Base-by-base conservation (phyloP, 2,888 invertebrate species). In the Hypsopygia costalis region DNA sequence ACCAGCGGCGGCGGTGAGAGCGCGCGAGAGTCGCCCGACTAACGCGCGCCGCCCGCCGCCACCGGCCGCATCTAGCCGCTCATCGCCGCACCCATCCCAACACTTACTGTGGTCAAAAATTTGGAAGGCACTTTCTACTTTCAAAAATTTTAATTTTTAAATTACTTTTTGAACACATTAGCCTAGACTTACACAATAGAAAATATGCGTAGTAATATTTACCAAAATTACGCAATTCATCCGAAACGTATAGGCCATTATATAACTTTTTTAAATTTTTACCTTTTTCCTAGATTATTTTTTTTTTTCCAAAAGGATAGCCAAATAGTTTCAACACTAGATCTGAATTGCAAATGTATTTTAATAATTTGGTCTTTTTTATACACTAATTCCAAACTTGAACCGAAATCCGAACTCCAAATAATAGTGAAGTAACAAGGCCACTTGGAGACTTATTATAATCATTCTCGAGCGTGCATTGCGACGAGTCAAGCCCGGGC, bases 41-140 rank as follows among this genome's bases (percentile, higher is more conserved):
- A 35, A 34, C 29, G 20, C 40, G 11, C 16, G 21, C 37, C 35
- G 41, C 41, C 55, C 50, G 40, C 33, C 34, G 51, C 52, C 52
- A 52, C 58, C 56, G 50, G 47, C 46, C 64, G 60, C 69, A 54
- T 43, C 72, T 62, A 55, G 60, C 68, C 70, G 68, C 66, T 68
- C 74, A 64, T 81, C 91, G 91, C 90, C 91, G 83, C 82, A 81
- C 75, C 73, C 67, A 75, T 75, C 81, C 91, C 91, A 86, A 90
- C 91, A 89, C 90, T 90, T 82, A 83, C 78, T 83, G 81, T 89
- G 88, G 88, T 89, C 88, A 87, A 88, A 86, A 86, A 86, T 90
- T 91, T 93, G 93, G 93, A 94, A 94, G 94, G 94, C 94, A 94
- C 93, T 94, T 93, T 92, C 93, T 93, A 93, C 93, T 90, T 91